Conservation (phyloP, 2,797 vertebrate genomes). For the Chelonia mydas region DNA sequence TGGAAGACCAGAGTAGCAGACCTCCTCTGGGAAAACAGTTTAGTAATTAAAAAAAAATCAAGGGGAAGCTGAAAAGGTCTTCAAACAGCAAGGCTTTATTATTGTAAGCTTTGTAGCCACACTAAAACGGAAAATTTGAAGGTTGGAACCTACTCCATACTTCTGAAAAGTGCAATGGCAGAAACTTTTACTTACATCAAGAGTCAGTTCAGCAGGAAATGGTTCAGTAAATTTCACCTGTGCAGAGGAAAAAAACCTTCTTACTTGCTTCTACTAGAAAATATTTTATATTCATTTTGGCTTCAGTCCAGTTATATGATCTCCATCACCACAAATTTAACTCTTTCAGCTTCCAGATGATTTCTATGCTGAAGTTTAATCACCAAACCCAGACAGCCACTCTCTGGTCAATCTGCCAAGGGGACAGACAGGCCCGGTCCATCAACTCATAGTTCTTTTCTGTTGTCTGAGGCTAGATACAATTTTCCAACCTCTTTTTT, state of each 20-base stretch:
- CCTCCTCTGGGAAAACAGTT: conserved; percentile 45
- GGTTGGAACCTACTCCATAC: background rate
- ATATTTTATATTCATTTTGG: background rate
- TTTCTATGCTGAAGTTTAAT: background rate
- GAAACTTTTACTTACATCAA: background rate
- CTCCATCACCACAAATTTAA: background rate
- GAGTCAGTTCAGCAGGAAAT: background rate
- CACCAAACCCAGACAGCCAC: background rate
- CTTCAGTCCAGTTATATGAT: background rate
- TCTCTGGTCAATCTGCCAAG: background rate
- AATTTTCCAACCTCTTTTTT: background rate
- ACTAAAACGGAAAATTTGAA: background rate
- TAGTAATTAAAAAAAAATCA: conserved; percentile 47
- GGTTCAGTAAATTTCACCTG: background rate
- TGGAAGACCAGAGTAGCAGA: background rate
- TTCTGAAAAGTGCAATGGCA: background rate
- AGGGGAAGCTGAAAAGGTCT: background rate
- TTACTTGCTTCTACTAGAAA: background rate
- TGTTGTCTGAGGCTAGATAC: background rate
- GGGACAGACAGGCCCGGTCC: background rate
- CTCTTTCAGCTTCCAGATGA: background rate
- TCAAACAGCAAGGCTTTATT: conserved; percentile 44
- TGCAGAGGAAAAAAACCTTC: rapidly evolving
- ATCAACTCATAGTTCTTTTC: background rate
- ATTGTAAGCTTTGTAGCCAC: background rate